Conservation (phyloP, 2,888 invertebrate species). For the Branchipolynoe longqiensis region DNA sequence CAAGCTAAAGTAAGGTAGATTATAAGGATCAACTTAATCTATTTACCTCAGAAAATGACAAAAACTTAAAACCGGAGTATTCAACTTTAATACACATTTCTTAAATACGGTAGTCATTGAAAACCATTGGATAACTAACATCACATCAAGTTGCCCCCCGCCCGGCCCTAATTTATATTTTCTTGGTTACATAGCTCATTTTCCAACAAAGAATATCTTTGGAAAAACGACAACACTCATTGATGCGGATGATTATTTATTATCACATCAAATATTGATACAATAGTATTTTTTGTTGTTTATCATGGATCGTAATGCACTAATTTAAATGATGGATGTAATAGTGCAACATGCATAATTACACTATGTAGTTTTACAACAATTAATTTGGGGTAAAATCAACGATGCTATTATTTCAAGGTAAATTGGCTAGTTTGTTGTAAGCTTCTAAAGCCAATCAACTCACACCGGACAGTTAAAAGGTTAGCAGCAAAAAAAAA, state of each 20-base stretch:
- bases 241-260: constrained; percentile 55
- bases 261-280: constrained; percentile 55
- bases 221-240: background rate
- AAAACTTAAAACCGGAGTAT: too few relatives aligned
- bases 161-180: too few relatives aligned
- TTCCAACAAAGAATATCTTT: background rate
- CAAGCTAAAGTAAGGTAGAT: too few relatives aligned
- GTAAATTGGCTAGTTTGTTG: background rate
- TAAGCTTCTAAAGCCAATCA: background rate
- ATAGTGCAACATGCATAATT: constrained; percentile 19
- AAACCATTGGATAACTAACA: too few relatives aligned
- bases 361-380: constrained; percentile 10
- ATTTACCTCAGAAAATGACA: too few relatives aligned
- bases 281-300: constrained; percentile 45
- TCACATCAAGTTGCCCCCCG: too few relatives aligned
- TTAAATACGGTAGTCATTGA: too few relatives aligned
- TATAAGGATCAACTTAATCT: too few relatives aligned
- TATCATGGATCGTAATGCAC: constrained; percentile 43
- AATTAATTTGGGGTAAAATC: constrained; percentile 24
- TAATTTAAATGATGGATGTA: constrained; percentile 35
- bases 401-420: constrained; percentile 20
- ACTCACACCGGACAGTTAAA: background rate
- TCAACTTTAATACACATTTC: too few relatives aligned
- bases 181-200: background rate
- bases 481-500: background rate